Conservation (phyloP, 2,888 invertebrate species). For the Coremacera marginata region DNA sequence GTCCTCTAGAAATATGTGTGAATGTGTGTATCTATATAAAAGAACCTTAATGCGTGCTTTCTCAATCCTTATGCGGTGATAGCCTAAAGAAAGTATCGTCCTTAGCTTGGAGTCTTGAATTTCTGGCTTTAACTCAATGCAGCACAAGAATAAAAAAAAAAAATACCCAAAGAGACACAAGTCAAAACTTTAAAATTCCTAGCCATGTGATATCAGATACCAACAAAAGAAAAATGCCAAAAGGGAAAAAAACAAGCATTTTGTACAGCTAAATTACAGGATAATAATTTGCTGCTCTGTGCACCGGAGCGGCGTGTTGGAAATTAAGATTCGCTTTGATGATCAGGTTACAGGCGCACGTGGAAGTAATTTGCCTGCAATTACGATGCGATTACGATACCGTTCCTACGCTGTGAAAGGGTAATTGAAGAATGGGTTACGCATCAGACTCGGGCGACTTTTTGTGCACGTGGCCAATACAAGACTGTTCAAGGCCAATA, state of each 20-base stretch:
- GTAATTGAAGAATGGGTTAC: conserved; percentile 66
- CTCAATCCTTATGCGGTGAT: no score
- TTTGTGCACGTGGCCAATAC: conserved; percentile 16
- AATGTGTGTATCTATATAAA: no score
- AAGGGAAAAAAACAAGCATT: neutral
- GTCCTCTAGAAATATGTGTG: no score
- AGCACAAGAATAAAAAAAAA: no score
- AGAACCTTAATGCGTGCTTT: no score
- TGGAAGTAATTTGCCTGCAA: conserved; percentile 69
- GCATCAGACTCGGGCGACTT: conserved; percentile 13
- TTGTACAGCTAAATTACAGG: neutral
- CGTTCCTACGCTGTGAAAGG: conserved; percentile 58
- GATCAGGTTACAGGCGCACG: conserved; percentile 68
- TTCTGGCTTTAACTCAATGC: no score
- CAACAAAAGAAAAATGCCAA: neutral
- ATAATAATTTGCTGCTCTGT: neutral
- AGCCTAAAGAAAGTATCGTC: no score
- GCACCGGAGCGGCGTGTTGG: neutral
- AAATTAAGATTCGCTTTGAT: conserved; percentile 46
- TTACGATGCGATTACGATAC: conserved; percentile 69
- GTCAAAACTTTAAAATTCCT: no score
- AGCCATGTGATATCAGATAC: no score
- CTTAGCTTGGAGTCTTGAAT: no score
- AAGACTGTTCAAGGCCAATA: neutral
- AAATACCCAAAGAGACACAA: no score